These are phyloP conservation scores for Stichodactyla mertensii DNA, from an alignment of 64 coral and sea anemone species.

Conservation along the genomic window DNA sequence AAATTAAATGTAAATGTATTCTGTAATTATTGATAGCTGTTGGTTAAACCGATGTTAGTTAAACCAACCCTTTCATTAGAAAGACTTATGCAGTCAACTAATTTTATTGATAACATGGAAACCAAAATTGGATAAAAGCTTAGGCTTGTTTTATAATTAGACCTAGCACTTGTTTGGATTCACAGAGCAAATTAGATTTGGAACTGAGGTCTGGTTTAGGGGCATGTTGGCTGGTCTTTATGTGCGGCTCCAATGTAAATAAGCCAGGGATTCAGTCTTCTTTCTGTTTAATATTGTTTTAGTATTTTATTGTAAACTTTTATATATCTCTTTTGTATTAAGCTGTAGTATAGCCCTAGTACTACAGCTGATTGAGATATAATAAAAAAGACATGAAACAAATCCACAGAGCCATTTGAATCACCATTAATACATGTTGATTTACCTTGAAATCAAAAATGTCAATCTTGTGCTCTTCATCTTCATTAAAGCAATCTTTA, in stretches of 20 bases:
- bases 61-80: slow-evolving; percentile 1
- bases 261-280: not conserved
- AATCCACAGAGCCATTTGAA: not conserved
- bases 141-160: not conserved
- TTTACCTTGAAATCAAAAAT: slow-evolving; percentile 12
- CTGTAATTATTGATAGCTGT: not conserved
- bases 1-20: not conserved
- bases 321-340: not conserved
- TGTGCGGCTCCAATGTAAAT: not conserved
- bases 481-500: not conserved
- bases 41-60: not conserved
- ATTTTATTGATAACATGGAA: not conserved
- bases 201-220: not conserved
- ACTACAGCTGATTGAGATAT: too few relatives aligned
- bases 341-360: too few relatives aligned
- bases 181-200: not conserved
- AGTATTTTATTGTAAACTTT: not conserved
- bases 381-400: too few relatives aligned
- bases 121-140: not conserved
- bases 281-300: not conserved
- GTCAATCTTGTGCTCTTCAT: slow-evolving; percentile 16
- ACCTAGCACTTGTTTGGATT: not conserved
- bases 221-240: not conserved
- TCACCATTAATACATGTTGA: not conserved
- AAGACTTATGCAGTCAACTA: not conserved